phyloP scores from a whole-genome alignment of 2,113 vertebrate genomes.

The Seriola dumerili region DNA sequence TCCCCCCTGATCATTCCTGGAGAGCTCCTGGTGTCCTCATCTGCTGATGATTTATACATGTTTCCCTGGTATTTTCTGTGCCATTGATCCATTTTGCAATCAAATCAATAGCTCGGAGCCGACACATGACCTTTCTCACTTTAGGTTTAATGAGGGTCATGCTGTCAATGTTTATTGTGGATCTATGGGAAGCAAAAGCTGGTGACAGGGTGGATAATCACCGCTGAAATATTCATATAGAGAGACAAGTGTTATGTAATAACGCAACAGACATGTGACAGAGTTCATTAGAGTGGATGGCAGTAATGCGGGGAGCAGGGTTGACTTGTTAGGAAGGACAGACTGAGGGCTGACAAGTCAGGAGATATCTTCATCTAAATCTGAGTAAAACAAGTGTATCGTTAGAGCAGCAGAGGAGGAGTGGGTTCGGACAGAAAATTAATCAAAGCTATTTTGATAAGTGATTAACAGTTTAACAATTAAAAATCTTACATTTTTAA shows the following conservation, averaged over 20 bases:
- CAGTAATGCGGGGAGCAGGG: conserved; percentile 21
- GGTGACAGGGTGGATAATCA: conserved; percentile 4
- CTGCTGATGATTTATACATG: no score
- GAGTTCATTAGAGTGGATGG: conserved; percentile 40
- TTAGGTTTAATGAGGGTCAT: conserved; percentile 51
- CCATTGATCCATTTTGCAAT: conserved; percentile 27
- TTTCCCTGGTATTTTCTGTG: conserved; percentile 1
- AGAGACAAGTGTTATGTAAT: conserved; percentile 51
- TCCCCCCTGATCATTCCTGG: no score
- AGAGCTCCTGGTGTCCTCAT: no score
- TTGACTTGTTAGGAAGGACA: conserved; percentile 11
- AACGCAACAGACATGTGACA: conserved; percentile 59
- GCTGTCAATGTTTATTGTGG: conserved; percentile 43
- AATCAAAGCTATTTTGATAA: not conserved
- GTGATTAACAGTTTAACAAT: not conserved
- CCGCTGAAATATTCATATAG: conserved; percentile 37
- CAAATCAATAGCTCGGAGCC: conserved; percentile 18
- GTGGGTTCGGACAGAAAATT: not conserved
- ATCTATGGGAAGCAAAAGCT: conserved; percentile 16
- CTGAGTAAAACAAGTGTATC: conserved; percentile 2
- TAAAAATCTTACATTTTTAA: not conserved
- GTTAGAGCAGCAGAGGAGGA: not conserved
- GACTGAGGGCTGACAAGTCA: conserved; percentile 9
- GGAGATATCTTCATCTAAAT: not conserved
- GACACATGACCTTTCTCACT: conserved; percentile 44